Evolutionary conservation across 1,140 invertebrate genomes (phyloP).

Genomic region (Riptortus pedestris): DNA sequence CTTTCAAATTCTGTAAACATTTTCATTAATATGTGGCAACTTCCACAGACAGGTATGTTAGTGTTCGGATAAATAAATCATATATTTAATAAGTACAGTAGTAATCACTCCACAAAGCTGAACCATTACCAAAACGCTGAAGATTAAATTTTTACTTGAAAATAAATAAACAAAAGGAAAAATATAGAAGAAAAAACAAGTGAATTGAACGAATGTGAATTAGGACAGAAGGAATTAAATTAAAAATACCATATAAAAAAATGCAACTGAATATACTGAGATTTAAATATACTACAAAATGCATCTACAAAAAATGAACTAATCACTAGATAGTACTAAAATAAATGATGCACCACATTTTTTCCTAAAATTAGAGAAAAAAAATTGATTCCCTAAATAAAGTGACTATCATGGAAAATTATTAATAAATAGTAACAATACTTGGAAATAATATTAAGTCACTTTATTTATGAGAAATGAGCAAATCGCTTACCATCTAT

Average conservation of each 20-base stretch:
- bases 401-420: background rate
- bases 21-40: too few species aligned
- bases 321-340: background rate
- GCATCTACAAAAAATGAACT: background rate
- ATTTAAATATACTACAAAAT: background rate
- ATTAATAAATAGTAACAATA: too few species aligned
- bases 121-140: too few species aligned
- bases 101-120: too few species aligned
- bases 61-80: too few species aligned
- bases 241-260: background rate
- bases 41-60: too few species aligned
- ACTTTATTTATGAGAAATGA: background rate
- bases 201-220: background rate
- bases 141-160: background rate
- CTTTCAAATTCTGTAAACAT: background rate
- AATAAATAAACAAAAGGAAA: background rate
- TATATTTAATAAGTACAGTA: too few species aligned
- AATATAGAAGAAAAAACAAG: background rate
- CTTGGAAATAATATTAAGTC: background rate
- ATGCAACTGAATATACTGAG: background rate
- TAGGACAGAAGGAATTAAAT: background rate
- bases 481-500: background rate
- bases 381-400: background rate
- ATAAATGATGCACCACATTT: background rate
- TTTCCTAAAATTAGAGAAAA: background rate